Percentiles rank a stretch among this genome's conserved stretches.
phyloP scores from a whole-genome alignment of 2,113 vertebrate genomes.

The Ageneiosus marmoratus region DNA sequence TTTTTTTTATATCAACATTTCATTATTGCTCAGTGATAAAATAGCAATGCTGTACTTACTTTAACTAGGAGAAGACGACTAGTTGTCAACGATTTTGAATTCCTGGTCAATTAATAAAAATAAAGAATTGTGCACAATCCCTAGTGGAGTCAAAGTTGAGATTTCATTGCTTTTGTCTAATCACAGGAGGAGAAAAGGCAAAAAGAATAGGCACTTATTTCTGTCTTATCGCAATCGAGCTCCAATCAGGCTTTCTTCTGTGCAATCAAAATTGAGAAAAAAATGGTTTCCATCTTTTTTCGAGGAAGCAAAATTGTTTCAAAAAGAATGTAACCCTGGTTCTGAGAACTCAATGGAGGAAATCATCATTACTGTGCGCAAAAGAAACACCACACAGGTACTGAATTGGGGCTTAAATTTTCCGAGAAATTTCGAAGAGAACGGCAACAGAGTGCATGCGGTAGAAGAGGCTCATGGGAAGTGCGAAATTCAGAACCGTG shows the following conservation, averaged over 20 bases:
- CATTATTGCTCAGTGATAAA: neutral
- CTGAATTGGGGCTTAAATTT: constrained; percentile 70
- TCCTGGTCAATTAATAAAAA: neutral
- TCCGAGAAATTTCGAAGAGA: constrained; percentile 91
- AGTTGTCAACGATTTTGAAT: neutral
- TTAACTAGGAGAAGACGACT: neutral
- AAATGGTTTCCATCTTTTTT: neutral
- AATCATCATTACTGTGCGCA: neutral
- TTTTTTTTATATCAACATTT: neutral
- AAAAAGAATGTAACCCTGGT: constrained; percentile 2
- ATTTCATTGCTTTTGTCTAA: neutral
- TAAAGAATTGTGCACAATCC: neutral
- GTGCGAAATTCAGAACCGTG: constrained; percentile 91
- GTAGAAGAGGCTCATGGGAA: constrained; percentile 96
- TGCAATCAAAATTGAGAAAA: neutral
- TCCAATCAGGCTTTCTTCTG: neutral
- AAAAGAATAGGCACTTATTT: neutral
- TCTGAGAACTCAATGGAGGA: constrained; percentile 13
- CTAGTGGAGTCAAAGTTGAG: neutral
- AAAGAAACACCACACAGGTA: neutral
- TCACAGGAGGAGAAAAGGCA: neutral
- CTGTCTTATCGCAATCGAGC: neutral
- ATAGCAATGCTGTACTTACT: neutral
- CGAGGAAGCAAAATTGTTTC: no score
- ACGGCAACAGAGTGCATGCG: constrained; percentile 95